Evolutionary conservation across 2,113 vertebrate genomes (phyloP).

Genomic region (Ciconia boyciana): DNA sequence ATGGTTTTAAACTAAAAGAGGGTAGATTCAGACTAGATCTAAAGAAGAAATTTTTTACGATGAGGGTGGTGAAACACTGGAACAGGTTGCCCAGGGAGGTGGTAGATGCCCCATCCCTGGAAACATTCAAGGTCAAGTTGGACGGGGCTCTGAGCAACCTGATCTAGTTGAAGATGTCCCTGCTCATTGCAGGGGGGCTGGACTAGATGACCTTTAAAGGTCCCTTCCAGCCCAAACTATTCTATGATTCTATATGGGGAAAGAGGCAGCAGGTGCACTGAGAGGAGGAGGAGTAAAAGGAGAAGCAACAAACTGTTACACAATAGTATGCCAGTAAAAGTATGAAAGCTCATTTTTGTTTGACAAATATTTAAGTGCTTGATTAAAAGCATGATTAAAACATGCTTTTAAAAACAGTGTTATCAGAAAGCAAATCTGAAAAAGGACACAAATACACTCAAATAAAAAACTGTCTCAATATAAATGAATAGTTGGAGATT

Average conservation of each 20-base stretch:
- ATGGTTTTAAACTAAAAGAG: background rate
- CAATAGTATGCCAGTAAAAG: background rate
- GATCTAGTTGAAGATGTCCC: background rate
- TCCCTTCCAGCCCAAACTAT: background rate
- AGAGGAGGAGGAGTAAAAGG: background rate
- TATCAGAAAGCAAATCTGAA: background rate
- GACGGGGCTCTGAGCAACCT: background rate
- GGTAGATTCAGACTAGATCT: background rate
- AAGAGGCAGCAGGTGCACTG: background rate
- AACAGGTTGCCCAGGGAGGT: background rate
- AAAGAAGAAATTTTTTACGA: background rate
- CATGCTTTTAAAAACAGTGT: background rate
- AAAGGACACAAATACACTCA: background rate
- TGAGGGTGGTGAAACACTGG: background rate
- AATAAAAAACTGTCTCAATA: background rate
- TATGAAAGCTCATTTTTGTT: background rate
- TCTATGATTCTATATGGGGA: background rate
- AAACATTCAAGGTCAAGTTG: background rate
- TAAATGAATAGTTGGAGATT: slow-evolving; percentile 10
- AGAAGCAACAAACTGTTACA: background rate
- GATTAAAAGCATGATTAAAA: slow-evolving; percentile 29
- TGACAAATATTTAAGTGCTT: background rate
- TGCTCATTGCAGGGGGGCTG: background rate
- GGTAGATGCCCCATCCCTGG: background rate
- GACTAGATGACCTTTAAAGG: background rate